Base-by-base conservation (phyloP, 53 echinoderm and acorn worm genomes). In the Hippasteria phrygiana region DNA sequence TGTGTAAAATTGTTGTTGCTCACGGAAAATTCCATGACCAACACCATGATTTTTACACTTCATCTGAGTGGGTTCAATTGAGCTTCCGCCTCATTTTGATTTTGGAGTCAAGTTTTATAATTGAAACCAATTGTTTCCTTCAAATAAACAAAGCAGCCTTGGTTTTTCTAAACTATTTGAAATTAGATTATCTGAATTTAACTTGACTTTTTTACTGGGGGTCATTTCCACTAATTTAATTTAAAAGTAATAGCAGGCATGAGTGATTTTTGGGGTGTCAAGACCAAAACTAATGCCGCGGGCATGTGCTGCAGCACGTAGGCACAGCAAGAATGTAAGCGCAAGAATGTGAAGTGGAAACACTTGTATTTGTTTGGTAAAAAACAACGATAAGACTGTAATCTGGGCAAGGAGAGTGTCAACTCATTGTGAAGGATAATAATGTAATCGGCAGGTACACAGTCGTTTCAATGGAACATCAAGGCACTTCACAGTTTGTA, bases 151-250 rank as follows among this genome's bases (percentile, higher is more conserved):
- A 67, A 33, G 37, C 34, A 10, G 11, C 12, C 67, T 67, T 67
- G 67, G 34, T 67, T 33, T 28, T 67, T n/a, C n/a, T 33, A 18
- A 16, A 11, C 34, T 10, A 35, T 31, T 33, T 2, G 16, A 9
- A 64, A 64, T 29, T 64, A 5, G 29, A 64, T 67, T 67, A 67
- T 4, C 67, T 37, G 18, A 67, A 67, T 28, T 35, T 59, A 59
- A 67, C 37, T 18, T 5, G 34, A 51, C 5, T 33, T 1, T 53
- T 48, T 17, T n/a, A 9, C 3, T 32, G 48, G n/a, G 76, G 76
- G 76, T 76, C 32, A 18, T 76, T 76, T 76, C 2, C 50, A 16
- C 32, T 48, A 76, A 76, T 76, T 76, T 76, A 34, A 76, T 76
- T 76, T 34, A 76, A 28, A 67, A 53, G 17, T 76, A 17, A 76